A percentile compares a stretch with the other conserved stretches of the same genome.
Conservation (phyloP, 2,113 vertebrate genomes). For the Perca fluviatilis region DNA sequence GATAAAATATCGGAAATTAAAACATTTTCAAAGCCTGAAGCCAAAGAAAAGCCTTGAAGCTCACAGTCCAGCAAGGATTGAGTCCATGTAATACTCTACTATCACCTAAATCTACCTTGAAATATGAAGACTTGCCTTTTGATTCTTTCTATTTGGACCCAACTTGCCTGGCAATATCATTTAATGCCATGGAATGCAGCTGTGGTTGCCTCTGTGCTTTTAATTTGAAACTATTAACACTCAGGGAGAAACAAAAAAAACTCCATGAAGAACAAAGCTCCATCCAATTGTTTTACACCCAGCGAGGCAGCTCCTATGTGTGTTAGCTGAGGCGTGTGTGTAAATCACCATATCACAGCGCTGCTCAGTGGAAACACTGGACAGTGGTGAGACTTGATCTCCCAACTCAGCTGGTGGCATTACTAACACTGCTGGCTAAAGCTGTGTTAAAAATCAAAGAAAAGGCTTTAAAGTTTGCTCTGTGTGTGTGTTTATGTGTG, state of each 20-base stretch:
- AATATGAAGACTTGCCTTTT: slow-evolving; percentile 55
- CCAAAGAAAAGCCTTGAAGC: slow-evolving; percentile 49
- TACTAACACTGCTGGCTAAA: slow-evolving; percentile 53
- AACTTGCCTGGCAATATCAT: slow-evolving; percentile 41
- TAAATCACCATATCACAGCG: slow-evolving; percentile 58
- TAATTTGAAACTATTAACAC: slow-evolving; percentile 61
- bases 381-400: slow-evolving; percentile 47
- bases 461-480: slow-evolving; percentile 39
- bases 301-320: slow-evolving; percentile 5
- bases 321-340: slow-evolving; percentile 28
- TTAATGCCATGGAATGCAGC: slow-evolving; percentile 49
- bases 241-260: slow-evolving; percentile 41
- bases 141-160: slow-evolving; percentile 43
- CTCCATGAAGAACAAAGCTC: slow-evolving; percentile 52
- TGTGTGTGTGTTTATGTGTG: slow-evolving; percentile 7
- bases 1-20: slow-evolving; percentile 75
- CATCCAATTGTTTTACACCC: slow-evolving; percentile 58
- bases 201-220: slow-evolving; percentile 35
- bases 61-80: slow-evolving; percentile 64
- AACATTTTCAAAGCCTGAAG: slow-evolving; percentile 60
- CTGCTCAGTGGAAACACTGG: slow-evolving; percentile 45
- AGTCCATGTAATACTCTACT: slow-evolving; percentile 54
- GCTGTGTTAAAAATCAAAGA: slow-evolving; percentile 29
- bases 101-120: slow-evolving; percentile 66
- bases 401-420: slow-evolving; percentile 61